These are phyloP conservation scores for Drosophila fulvimacula DNA, from an alignment of 2,888 invertebrate species.

Conservation along the genomic window DNA sequence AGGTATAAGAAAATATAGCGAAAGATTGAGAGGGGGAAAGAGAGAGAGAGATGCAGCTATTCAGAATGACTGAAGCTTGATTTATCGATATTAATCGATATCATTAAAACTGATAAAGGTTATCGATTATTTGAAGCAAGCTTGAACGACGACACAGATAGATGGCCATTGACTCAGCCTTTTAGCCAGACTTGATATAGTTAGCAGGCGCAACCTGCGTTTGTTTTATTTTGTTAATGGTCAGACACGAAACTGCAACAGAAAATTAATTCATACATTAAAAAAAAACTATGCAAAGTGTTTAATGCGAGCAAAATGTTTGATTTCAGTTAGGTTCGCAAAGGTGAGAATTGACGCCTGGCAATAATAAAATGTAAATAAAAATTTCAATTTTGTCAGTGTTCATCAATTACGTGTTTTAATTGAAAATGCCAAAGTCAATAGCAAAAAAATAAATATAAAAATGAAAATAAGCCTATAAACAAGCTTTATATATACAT, in stretches of 20 bases:
- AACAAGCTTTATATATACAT: conserved; percentile 17
- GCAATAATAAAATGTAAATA: conserved; percentile 71
- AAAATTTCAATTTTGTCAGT: conserved; percentile 63
- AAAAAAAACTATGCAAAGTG: conserved; percentile 1
- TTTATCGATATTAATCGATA: not conserved
- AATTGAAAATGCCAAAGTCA: conserved; percentile 75
- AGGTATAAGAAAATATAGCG: too few species aligned
- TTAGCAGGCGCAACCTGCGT: too few species aligned
- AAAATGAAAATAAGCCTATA: conserved; percentile 27
- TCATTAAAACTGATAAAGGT: too few species aligned
- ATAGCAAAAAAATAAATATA: conserved; percentile 46
- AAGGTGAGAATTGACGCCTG: conserved; percentile 17
- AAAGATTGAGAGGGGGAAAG: too few species aligned
- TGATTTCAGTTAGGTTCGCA: not conserved
- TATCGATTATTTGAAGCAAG: not conserved
- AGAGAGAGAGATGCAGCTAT: too few species aligned
- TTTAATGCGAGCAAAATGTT: not conserved
- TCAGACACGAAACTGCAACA: not conserved
- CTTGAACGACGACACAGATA: not conserved
- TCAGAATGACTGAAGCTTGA: not conserved
- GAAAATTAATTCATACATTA: not conserved
- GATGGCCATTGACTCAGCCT: not conserved
- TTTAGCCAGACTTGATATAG: too few species aligned
- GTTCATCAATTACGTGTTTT: conserved; percentile 78
- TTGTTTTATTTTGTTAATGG: too few species aligned